Percentiles rank a stretch among this genome's conserved stretches.
Evolutionary conservation across 2,113 vertebrate genomes (phyloP).

Genomic region (Hippocampus guttulatus): DNA sequence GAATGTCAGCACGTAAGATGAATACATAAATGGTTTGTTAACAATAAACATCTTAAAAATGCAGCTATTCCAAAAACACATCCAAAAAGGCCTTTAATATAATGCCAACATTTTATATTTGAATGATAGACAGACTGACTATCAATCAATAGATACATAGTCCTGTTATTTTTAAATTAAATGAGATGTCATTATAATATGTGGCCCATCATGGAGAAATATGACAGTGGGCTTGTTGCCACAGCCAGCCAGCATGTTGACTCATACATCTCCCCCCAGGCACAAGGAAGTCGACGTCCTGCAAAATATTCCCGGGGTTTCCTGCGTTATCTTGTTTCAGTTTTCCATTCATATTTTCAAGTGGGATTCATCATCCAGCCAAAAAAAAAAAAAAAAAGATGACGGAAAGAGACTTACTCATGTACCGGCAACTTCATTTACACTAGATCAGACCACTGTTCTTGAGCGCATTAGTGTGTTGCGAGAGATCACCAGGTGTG

Average conservation of each 20-base stretch:
- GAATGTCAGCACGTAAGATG: neutral
- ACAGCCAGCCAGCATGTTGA: slow-evolving; percentile 21
- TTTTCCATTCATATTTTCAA: slow-evolving; percentile 5
- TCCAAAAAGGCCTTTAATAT: neutral
- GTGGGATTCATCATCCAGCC: neutral
- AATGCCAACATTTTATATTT: neutral
- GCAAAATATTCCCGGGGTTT: neutral
- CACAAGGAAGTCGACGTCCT: neutral
- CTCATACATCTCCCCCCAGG: slow-evolving; percentile 11
- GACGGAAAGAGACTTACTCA: neutral
- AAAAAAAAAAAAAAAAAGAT: neutral
- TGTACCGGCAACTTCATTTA: neutral
- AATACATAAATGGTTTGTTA: neutral
- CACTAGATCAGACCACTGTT: neutral
- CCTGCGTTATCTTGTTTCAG: slow-evolving; percentile 14
- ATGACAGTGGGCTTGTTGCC: neutral
- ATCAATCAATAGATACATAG: too few relatives aligned
- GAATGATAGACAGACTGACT: neutral
- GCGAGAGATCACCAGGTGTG: neutral
- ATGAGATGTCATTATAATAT: too few relatives aligned
- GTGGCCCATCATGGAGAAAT: slow-evolving; percentile 12
- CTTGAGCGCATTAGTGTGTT: neutral
- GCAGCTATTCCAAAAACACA: neutral
- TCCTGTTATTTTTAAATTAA: too few relatives aligned
- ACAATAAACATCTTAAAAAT: neutral